phyloP scores from a whole-genome alignment of 2,113 vertebrate species.

The human region GRCh38 chr3:187887001-187887500 shows the following conservation, averaged over 20 bases:
- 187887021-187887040: background rate
- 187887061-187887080: background rate
- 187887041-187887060: background rate
- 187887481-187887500: background rate
- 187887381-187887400: background rate
- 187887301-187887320: background rate
- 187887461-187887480: background rate
- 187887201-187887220: background rate
- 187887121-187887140: background rate
- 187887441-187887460: background rate
- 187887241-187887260: background rate
- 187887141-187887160: background rate
- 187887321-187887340: background rate
- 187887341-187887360: background rate
- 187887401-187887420: constrained; percentile 15
- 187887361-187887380: background rate
- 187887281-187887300: background rate
- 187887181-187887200: background rate
- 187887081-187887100: background rate
- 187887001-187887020: background rate
- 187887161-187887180: background rate
- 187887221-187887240: background rate
- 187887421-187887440: background rate
- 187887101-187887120: background rate
- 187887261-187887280: background rate